These are phyloP conservation scores for Trichopoda pennipes DNA, from an alignment of 2,888 invertebrate genomes.

Conservation along the genomic window DNA sequence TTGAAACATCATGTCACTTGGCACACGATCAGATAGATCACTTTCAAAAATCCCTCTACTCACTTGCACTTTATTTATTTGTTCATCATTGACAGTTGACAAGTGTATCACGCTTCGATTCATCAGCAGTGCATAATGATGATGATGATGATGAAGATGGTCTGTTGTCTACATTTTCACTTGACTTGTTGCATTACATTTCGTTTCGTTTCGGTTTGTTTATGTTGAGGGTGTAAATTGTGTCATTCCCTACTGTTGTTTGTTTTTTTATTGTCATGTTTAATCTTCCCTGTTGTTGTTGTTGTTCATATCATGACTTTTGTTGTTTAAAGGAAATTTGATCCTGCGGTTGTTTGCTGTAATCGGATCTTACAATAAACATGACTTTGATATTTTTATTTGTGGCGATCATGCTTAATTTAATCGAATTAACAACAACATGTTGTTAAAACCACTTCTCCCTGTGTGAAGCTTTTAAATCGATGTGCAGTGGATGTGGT, in stretches of 20 bases:
- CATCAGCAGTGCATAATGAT: slow-evolving; percentile 1
- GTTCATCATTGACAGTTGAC: slow-evolving; percentile 41
- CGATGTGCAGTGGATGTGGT: slow-evolving; percentile 33
- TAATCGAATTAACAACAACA: slow-evolving; percentile 65
- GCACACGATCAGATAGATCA: slow-evolving; percentile 62
- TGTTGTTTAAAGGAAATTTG: slow-evolving; percentile 42
- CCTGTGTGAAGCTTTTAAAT: not conserved
- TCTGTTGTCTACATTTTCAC: slow-evolving; percentile 6
- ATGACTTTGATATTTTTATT: slow-evolving; percentile 69
- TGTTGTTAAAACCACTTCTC: slow-evolving; percentile 45
- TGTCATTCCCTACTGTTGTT: slow-evolving; percentile 40
- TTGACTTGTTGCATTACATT: slow-evolving; percentile 15
- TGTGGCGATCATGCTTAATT: slow-evolving; percentile 68
- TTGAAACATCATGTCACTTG: slow-evolving; percentile 51
- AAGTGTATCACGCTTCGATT: slow-evolving; percentile 56
- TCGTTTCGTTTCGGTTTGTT: slow-evolving; percentile 18
- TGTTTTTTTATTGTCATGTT: too few relatives aligned
- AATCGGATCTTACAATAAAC: slow-evolving; percentile 62
- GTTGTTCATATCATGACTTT: not conserved
- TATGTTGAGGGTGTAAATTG: slow-evolving; percentile 65
- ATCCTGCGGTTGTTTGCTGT: slow-evolving; percentile 54
- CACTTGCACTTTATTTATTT: slow-evolving; percentile 44
- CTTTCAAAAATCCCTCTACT: slow-evolving; percentile 48
- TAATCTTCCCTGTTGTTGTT: not conserved
- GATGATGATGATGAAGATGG: not conserved